Percentiles rank a stretch among this genome's conserved stretches.
phyloP scores from a whole-genome alignment of 2,888 invertebrate genomes.

The Campaea margaritaria region DNA sequence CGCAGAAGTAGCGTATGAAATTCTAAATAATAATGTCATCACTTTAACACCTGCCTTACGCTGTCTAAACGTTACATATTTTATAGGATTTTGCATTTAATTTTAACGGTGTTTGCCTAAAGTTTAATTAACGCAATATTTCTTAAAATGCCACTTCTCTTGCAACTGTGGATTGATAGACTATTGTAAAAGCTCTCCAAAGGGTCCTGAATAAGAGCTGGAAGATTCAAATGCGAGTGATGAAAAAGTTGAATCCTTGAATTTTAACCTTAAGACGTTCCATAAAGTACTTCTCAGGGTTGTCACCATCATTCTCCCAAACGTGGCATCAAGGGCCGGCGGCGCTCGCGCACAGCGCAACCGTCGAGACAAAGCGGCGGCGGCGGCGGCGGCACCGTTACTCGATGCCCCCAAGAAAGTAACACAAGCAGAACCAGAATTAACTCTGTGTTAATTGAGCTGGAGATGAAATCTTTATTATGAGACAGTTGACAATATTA shows the following conservation, averaged over 20 bases:
- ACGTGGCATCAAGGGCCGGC: conserved; percentile 18
- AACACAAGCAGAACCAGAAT: conserved; percentile 75
- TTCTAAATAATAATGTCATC: conserved; percentile 2
- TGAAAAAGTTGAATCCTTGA: no score
- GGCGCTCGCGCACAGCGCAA: conserved; percentile 14
- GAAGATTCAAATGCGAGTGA: no score
- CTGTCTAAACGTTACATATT: background rate
- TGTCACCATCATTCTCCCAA: conserved; percentile 7
- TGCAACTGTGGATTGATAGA: no score
- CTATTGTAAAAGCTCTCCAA: no score
- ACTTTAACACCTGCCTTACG: background rate
- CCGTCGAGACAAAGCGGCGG: conserved; percentile 60
- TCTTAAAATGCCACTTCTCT: no score
- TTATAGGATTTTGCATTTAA: background rate
- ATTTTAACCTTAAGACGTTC: no score
- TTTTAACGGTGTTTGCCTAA: no score
- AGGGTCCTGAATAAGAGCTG: no score
- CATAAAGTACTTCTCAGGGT: background rate
- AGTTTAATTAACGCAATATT: no score
- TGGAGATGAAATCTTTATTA: conserved; percentile 59
- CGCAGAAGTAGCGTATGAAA: background rate
- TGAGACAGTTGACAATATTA: conserved; percentile 20
- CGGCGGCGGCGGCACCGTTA: conserved; percentile 61
- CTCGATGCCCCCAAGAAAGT: conserved; percentile 64
- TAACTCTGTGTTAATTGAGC: conserved; percentile 71